phyloP scores from a whole-genome alignment of 2,797 vertebrate genomes.

The Poecilia wingei region DNA sequence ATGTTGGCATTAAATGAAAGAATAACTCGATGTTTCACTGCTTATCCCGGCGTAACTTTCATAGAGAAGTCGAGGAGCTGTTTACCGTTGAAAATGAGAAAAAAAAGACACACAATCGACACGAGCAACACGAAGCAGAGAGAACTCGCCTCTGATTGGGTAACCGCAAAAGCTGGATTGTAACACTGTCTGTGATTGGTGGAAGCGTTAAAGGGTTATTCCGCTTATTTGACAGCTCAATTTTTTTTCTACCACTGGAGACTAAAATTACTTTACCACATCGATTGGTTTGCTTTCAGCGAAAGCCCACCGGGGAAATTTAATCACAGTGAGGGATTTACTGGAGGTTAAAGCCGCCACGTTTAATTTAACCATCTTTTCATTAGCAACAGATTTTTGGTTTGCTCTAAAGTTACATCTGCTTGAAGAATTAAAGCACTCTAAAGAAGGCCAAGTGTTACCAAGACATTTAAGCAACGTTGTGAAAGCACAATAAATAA shows the following conservation, averaged over 20 bases:
- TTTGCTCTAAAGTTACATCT: constrained; percentile 4
- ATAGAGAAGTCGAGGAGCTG: constrained; percentile 18
- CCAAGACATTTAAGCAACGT: constrained; percentile 6
- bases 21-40: neutral
- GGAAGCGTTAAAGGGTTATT: constrained; percentile 53
- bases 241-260: constrained; percentile 1
- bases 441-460: constrained; percentile 10
- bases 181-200: constrained; percentile 60
- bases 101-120: neutral
- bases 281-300: constrained; percentile 61
- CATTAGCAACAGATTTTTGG: constrained; percentile 21
- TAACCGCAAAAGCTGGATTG: neutral
- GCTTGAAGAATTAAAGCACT: constrained; percentile 1
- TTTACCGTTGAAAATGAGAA: neutral
- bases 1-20: neutral
- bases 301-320: constrained; percentile 61
- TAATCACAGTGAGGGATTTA: constrained; percentile 45
- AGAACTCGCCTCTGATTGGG: constrained; percentile 62
- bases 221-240: constrained; percentile 5
- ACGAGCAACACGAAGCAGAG: constrained; percentile 22
- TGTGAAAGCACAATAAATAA: constrained; percentile 26
- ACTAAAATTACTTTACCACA: constrained; percentile 63
- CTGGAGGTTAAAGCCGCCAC: constrained; percentile 29
- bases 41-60: constrained; percentile 40
- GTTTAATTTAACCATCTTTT: constrained; percentile 47